These are phyloP conservation scores for Scyliorhinus canicula DNA, from an alignment of 2,797 vertebrate genomes.

Conservation along the genomic window DNA sequence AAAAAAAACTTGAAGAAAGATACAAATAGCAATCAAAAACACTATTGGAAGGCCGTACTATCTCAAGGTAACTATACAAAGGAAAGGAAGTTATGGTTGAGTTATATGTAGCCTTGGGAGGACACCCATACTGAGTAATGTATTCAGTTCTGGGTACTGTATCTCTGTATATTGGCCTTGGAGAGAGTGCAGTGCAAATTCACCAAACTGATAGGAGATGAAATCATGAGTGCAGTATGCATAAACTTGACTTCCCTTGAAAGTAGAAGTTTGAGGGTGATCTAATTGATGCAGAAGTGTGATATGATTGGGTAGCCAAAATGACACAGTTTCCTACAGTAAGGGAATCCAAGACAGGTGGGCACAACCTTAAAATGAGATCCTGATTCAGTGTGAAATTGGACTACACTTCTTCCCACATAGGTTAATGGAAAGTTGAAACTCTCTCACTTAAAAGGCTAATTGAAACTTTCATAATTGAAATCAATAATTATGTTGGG, in stretches of 20 bases:
- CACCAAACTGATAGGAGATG: neutral
- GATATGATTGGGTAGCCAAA: neutral
- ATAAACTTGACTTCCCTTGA: neutral
- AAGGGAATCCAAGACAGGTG: neutral
- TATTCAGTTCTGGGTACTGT: neutral
- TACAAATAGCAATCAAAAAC: neutral
- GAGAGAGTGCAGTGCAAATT: neutral
- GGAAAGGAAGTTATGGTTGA: neutral
- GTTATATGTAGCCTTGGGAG: neutral
- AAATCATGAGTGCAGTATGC: too few relatives aligned
- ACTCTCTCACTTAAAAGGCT: neutral
- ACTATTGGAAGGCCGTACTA: neutral
- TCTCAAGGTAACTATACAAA: neutral
- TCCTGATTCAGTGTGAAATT: neutral
- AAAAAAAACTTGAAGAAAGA: neutral
- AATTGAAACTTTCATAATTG: neutral
- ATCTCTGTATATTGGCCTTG: neutral
- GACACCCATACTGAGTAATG: neutral
- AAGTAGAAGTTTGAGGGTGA: neutral
- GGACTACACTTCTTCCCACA: neutral
- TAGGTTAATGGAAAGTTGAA: neutral
- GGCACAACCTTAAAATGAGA: neutral
- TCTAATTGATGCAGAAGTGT: neutral
- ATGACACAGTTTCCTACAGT: neutral
- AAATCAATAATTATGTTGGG: neutral